A percentile compares a stretch with the other conserved stretches of the same genome.
phyloP scores from a whole-genome alignment of 2,113 vertebrate species.

The Pseudorectes ferrugineus region DNA sequence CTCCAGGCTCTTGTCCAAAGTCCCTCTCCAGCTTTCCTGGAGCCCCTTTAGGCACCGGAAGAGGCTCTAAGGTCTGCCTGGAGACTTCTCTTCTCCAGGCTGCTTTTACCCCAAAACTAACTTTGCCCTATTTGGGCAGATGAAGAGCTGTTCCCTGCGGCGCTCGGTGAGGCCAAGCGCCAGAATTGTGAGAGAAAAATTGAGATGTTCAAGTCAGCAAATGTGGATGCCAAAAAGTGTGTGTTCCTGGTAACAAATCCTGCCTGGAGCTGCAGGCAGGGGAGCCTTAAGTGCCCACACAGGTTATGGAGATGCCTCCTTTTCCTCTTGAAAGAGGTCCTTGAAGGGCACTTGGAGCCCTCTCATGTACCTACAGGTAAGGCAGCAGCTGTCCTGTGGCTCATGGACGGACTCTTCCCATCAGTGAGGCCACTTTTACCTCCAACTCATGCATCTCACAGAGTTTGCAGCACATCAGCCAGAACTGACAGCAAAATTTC shows the following conservation, averaged over 20 bases:
- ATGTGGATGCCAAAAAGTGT: not conserved
- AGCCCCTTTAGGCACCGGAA: not conserved
- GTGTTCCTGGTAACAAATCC: not conserved
- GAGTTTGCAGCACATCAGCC: not conserved
- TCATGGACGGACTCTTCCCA: not conserved
- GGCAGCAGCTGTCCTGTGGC: not conserved
- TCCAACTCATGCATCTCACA: not conserved
- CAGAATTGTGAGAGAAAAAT: not conserved
- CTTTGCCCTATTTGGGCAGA: not conserved
- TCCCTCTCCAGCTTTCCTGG: not conserved
- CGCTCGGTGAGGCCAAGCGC: fast-evolving
- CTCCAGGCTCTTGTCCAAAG: not conserved
- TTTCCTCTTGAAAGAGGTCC: not conserved
- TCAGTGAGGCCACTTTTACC: not conserved
- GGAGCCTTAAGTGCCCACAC: not conserved
- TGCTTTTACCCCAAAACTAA: not conserved
- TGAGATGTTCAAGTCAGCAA: not conserved
- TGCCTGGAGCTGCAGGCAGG: not conserved
- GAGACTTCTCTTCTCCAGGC: not conserved
- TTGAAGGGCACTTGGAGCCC: not conserved
- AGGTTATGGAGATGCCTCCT: not conserved
- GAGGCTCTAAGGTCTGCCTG: not conserved
- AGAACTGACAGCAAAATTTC: not conserved
- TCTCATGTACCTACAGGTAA: not conserved
- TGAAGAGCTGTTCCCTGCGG: not conserved